Conservation (phyloP, 1,140 invertebrate species). For the Drosophila micromelanica region DNA sequence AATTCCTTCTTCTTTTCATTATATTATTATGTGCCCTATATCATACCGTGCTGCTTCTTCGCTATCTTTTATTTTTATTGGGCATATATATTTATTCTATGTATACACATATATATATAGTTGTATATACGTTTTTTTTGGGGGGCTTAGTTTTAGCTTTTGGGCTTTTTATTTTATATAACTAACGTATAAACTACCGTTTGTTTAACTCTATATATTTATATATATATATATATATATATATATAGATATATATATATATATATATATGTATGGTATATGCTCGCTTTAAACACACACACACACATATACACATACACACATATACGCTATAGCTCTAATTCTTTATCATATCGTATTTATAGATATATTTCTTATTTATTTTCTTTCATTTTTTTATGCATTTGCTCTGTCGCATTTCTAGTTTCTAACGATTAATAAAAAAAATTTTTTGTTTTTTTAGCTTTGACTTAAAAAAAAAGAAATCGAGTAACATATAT, state of each 20-base stretch:
- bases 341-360: conserved; percentile 24
- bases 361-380: conserved; percentile 23
- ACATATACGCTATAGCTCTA: conserved; percentile 28
- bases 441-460: conserved; percentile 21
- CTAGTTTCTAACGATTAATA: conserved; percentile 37
- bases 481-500: conserved; percentile 32
- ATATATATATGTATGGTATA: no score
- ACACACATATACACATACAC: conserved; percentile 32
- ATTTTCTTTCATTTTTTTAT: conserved; percentile 26
- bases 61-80: no score
- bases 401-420: conserved; percentile 45
- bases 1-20: no score
- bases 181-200: conserved; percentile 25
- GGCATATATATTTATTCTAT: no score
- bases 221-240: conserved; percentile 30
- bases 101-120: no score
- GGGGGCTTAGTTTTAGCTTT: no score
- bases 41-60: no score
- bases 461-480: conserved; percentile 34
- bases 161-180: conserved; percentile 35
- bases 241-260: no score
- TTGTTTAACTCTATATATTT: conserved; percentile 20
- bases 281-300: no score
- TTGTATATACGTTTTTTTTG: no score
- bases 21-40: no score